Evolutionary conservation across 2,888 invertebrate genomes (phyloP).

Genomic region (Drosophila falleni): DNA sequence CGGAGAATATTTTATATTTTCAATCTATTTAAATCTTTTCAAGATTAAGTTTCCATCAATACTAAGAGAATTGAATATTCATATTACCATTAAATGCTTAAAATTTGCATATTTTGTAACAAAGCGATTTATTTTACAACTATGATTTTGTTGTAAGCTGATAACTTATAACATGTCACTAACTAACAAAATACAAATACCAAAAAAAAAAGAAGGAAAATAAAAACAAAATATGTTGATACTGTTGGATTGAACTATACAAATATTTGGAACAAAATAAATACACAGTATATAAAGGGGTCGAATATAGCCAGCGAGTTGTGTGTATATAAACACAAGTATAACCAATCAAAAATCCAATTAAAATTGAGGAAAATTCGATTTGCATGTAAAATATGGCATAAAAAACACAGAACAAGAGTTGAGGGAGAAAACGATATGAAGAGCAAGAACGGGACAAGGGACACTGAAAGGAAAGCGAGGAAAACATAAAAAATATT

Average conservation of each 20-base stretch:
- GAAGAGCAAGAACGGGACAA: slow-evolving; percentile 24
- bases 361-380: slow-evolving; percentile 85
- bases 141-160: slow-evolving; percentile 69
- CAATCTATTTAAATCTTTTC: no score
- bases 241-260: slow-evolving; percentile 44
- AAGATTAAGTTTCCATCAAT: no score
- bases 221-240: background rate
- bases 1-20: no score
- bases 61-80: background rate
- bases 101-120: slow-evolving; percentile 19
- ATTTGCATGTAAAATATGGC: slow-evolving; percentile 85
- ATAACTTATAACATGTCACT: slow-evolving; percentile 63
- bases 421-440: slow-evolving; percentile 41
- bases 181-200: slow-evolving; percentile 45
- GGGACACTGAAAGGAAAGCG: slow-evolving; percentile 2
- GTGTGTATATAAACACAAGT: slow-evolving; percentile 80
- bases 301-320: slow-evolving; percentile 44
- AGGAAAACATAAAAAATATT: slow-evolving; percentile 74
- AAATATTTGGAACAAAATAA: slow-evolving; percentile 43
- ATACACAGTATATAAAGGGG: slow-evolving; percentile 33
- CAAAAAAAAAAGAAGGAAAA: slow-evolving; percentile 45
- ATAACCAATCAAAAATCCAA: slow-evolving; percentile 85
- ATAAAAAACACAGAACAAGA: slow-evolving; percentile 45
- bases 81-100: background rate
- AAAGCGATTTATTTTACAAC: slow-evolving; percentile 36